Percentiles rank a stretch among this genome's conserved stretches.
These are phyloP conservation scores for Scaptodrosophila lebanonensis DNA, from an alignment of 1,140 invertebrate genomes.

Conservation along the genomic window DNA sequence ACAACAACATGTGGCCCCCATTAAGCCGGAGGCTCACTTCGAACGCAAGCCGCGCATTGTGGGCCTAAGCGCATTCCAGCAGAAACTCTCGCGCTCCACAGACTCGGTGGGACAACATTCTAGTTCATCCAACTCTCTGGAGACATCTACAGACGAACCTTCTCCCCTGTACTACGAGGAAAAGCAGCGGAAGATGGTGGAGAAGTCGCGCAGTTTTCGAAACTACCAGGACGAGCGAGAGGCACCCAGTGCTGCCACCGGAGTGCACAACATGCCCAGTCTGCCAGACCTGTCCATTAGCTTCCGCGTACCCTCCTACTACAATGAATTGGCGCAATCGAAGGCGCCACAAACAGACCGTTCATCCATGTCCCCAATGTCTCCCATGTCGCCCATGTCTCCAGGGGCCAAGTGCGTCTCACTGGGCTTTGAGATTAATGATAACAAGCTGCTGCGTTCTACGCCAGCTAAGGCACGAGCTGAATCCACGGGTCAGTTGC, in stretches of 20 bases:
- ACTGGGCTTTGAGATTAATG: slow-evolving; percentile 67
- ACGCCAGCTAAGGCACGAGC: slow-evolving; percentile 19
- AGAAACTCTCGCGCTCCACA: slow-evolving; percentile 76
- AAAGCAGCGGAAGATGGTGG: slow-evolving; percentile 78
- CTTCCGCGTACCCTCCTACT: slow-evolving; percentile 56
- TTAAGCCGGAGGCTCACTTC: slow-evolving; percentile 54
- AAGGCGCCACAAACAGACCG: slow-evolving; percentile 9
- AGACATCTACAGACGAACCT: slow-evolving; percentile 54
- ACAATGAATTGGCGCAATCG: slow-evolving; percentile 41
- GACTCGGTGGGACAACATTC: slow-evolving; percentile 70
- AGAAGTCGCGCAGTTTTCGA: slow-evolving; percentile 83
- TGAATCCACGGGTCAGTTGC: slow-evolving; percentile 49
- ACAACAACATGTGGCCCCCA: not conserved
- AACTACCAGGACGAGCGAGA: slow-evolving; percentile 78
- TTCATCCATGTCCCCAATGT: slow-evolving; percentile 13
- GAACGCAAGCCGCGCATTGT: slow-evolving; percentile 77
- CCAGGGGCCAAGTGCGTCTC: slow-evolving; percentile 50
- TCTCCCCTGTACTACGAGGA: slow-evolving; percentile 61
- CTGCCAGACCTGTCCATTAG: slow-evolving; percentile 69
- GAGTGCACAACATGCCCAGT: slow-evolving; percentile 70
- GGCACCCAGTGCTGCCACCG: not conserved
- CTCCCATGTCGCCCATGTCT: slow-evolving; percentile 17
- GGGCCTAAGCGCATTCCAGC: slow-evolving; percentile 79
- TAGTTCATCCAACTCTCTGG: slow-evolving; percentile 65
- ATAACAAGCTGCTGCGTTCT: slow-evolving; percentile 56